Percentiles rank a stretch among this genome's conserved stretches.
Conservation (phyloP, 2,797 vertebrate species). For the Takifugu rubripes region DNA sequence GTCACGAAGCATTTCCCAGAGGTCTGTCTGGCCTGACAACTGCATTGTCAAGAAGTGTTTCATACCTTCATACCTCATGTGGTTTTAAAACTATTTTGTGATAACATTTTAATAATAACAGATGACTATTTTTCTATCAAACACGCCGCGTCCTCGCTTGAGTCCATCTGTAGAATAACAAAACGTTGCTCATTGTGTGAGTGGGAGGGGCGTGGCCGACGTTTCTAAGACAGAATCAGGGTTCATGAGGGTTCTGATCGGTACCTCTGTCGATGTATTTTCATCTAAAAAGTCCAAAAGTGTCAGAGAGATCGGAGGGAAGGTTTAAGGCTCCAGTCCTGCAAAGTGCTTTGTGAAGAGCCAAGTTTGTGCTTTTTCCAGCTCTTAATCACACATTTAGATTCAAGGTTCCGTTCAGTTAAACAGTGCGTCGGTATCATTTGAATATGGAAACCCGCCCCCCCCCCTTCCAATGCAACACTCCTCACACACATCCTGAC, state of each 20-base stretch:
- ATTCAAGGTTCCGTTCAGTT: slow-evolving; percentile 1
- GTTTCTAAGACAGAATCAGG: slow-evolving; percentile 36
- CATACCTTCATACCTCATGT: slow-evolving; percentile 72
- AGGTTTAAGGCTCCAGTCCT: slow-evolving; percentile 14
- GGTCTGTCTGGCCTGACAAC: slow-evolving; percentile 27
- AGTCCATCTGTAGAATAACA: slow-evolving; percentile 6
- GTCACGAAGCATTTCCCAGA: slow-evolving; percentile 15
- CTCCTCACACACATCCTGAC: slow-evolving; percentile 1
- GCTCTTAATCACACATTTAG: slow-evolving; percentile 21
- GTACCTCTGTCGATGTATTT: slow-evolving; percentile 17
- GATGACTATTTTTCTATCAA: slow-evolving; percentile 66
- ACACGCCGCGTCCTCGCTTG: slow-evolving; percentile 7
- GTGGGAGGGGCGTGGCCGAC: slow-evolving; percentile 19
- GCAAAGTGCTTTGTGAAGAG: slow-evolving; percentile 8
- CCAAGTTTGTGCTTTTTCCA: slow-evolving; percentile 41
- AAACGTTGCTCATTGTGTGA: slow-evolving; percentile 23
- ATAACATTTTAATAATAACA: slow-evolving; percentile 57
- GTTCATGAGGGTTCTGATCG: slow-evolving; percentile 21
- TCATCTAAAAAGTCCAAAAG: slow-evolving; percentile 4
- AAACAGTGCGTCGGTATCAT: slow-evolving; percentile 14
- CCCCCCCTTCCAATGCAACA: too few species aligned
- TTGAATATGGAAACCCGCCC: slow-evolving; percentile 7
- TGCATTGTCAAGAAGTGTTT: slow-evolving; percentile 47
- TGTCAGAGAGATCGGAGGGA: slow-evolving; percentile 4
- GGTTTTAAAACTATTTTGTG: slow-evolving; percentile 64